phyloP scores from a whole-genome alignment of 2,888 invertebrate genomes.

The Pherbina coryleti region DNA sequence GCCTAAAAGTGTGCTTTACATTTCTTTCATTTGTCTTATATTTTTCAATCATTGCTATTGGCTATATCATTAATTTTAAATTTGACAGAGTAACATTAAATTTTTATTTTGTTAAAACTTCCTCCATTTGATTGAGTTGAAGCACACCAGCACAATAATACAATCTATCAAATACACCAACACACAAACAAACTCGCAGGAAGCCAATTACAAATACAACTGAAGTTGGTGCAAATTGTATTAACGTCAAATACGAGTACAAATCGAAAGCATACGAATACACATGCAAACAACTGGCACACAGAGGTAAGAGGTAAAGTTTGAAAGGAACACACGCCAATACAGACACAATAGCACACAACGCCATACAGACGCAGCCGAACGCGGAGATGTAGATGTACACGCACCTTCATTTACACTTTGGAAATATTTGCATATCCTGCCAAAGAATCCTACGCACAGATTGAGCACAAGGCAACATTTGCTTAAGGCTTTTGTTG shows the following conservation, averaged over 20 bases:
- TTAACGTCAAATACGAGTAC: neutral
- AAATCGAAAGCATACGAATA: neutral
- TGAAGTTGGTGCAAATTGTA: conserved; percentile 7
- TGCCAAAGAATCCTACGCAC: conserved; percentile 4
- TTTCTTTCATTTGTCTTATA: too few relatives aligned
- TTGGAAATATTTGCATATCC: conserved; percentile 29
- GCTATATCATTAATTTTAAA: too few relatives aligned
- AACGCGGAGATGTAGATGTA: neutral
- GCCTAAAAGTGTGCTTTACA: too few relatives aligned
- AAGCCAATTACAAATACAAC: conserved; percentile 1
- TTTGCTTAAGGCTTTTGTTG: neutral
- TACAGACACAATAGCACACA: neutral
- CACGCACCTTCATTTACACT: neutral
- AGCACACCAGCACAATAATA: neutral
- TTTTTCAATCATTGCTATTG: too few relatives aligned
- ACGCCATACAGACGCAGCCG: neutral
- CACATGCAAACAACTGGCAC: neutral
- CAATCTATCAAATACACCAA: neutral
- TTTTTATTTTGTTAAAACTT: neutral
- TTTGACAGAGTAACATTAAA: too few relatives aligned
- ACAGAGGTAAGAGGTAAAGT: too few relatives aligned
- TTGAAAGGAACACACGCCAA: too few relatives aligned
- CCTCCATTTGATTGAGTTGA: neutral
- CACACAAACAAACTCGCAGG: neutral
- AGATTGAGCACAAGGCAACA: neutral